Conservation (phyloP, 2,797 vertebrate genomes). For the Chrysocyon brachyurus region DNA sequence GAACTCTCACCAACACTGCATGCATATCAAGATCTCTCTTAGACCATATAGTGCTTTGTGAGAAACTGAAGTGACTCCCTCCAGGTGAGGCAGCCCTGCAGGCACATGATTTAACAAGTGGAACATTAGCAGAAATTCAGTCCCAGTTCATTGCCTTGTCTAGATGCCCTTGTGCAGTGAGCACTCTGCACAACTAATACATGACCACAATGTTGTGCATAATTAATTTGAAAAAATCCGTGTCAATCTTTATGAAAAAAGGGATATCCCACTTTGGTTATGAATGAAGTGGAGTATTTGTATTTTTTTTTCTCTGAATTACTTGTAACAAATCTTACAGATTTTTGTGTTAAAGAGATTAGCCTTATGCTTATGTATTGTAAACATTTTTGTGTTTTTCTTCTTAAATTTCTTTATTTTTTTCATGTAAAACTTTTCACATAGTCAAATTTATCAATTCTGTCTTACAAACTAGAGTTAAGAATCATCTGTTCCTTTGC, state of each 20-base stretch:
- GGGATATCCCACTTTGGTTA: not conserved
- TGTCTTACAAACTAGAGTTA: not conserved
- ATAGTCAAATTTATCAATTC: not conserved
- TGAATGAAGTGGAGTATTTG: not conserved
- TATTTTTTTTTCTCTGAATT: conserved; percentile 52
- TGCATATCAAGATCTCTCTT: not conserved
- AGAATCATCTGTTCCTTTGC: not conserved
- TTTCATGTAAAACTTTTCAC: conserved; percentile 45
- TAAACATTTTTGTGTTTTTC: not conserved
- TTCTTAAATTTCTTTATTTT: conserved; percentile 5
- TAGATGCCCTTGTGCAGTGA: not conserved
- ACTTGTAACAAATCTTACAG: not conserved
- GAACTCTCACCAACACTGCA: not conserved
- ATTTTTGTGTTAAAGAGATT: not conserved
- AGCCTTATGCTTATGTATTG: not conserved
- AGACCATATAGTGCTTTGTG: not conserved
- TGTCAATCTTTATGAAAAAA: not conserved
- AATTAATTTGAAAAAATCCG: not conserved
- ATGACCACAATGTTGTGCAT: not conserved
- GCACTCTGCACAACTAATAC: not conserved
- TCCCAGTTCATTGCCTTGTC: not conserved
- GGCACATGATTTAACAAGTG: not conserved
- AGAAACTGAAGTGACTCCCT: conserved; percentile 21
- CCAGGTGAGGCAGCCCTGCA: not conserved
- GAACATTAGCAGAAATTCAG: not conserved